Conservation (phyloP, 1,140 invertebrate species). For the Eciton burchellii region DNA sequence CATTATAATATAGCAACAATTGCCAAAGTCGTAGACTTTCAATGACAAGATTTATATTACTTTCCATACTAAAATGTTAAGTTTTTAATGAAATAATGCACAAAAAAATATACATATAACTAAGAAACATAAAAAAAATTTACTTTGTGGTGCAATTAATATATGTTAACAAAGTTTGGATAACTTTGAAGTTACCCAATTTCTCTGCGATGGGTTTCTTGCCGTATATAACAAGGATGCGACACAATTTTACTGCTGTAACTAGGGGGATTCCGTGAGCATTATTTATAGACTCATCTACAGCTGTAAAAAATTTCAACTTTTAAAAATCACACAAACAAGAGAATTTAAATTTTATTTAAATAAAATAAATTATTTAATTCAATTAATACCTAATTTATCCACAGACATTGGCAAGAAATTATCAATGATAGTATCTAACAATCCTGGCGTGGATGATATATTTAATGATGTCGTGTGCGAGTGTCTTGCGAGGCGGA, state of each 20-base stretch:
- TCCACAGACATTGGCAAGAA: constrained; percentile 86
- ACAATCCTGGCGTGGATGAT: constrained; percentile 86
- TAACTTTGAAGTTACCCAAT: constrained; percentile 77
- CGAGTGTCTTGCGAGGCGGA: constrained; percentile 89
- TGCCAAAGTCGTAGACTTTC: constrained; percentile 82
- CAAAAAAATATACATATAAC: background rate
- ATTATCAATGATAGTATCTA: constrained; percentile 86
- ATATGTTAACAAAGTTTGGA: constrained; percentile 79
- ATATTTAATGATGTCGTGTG: constrained; percentile 87
- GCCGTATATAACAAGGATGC: constrained; percentile 79
- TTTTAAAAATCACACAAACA: background rate
- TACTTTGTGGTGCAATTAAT: constrained; percentile 77
- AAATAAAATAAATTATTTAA: constrained; percentile 32
- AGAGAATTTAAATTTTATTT: constrained; percentile 34
- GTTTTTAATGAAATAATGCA: constrained; percentile 32
- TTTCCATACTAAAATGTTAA: constrained; percentile 66
- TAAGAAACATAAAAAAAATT: constrained; percentile 37
- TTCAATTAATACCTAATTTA: constrained; percentile 67
- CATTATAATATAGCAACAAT: constrained; percentile 74
- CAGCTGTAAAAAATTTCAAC: constrained; percentile 31
- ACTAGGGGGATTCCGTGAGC: constrained; percentile 78
- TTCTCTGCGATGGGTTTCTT: constrained; percentile 75
- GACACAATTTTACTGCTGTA: constrained; percentile 79
- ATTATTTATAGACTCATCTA: constrained; percentile 67
- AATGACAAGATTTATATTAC: constrained; percentile 75